These are phyloP conservation scores for Oegoconia quadripuncta DNA, from an alignment of 2,888 invertebrate genomes.

Conservation along the genomic window DNA sequence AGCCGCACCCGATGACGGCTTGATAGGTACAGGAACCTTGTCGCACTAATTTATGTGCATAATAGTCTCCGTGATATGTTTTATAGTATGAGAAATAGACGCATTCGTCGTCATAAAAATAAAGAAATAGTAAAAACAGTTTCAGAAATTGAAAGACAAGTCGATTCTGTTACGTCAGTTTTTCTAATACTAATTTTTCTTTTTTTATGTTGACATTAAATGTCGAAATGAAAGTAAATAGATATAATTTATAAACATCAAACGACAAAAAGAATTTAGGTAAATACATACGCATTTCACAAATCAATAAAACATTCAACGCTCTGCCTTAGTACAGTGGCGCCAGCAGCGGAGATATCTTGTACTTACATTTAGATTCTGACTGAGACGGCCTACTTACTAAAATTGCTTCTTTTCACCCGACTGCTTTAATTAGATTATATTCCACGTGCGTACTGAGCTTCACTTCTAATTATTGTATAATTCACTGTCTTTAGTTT, in stretches of 20 bases:
- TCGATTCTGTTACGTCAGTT: no score
- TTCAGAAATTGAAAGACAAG: no score
- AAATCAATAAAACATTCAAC: not conserved
- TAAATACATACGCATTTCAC: not conserved
- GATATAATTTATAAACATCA: not conserved
- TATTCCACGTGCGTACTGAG: not conserved
- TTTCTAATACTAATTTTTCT: no score
- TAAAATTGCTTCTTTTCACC: no score
- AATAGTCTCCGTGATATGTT: constrained; percentile 54
- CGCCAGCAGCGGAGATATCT: constrained; percentile 50
- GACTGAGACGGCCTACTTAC: no score
- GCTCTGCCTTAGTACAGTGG: constrained; percentile 26
- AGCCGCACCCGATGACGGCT: constrained; percentile 45
- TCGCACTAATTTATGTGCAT: constrained; percentile 50
- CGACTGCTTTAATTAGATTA: not conserved
- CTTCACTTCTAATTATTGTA: no score
- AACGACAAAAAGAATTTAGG: not conserved
- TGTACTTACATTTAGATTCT: no score
- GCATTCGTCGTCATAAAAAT: constrained; percentile 27
- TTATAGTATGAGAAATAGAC: constrained; percentile 56
- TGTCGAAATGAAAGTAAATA: no score
- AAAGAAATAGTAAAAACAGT: constrained; percentile 22
- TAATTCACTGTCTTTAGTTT: no score
- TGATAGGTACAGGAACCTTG: constrained; percentile 53
- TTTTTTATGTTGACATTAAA: no score